phyloP scores from a whole-genome alignment of 2,113 vertebrate genomes.

The Geococcyx californianus region DNA sequence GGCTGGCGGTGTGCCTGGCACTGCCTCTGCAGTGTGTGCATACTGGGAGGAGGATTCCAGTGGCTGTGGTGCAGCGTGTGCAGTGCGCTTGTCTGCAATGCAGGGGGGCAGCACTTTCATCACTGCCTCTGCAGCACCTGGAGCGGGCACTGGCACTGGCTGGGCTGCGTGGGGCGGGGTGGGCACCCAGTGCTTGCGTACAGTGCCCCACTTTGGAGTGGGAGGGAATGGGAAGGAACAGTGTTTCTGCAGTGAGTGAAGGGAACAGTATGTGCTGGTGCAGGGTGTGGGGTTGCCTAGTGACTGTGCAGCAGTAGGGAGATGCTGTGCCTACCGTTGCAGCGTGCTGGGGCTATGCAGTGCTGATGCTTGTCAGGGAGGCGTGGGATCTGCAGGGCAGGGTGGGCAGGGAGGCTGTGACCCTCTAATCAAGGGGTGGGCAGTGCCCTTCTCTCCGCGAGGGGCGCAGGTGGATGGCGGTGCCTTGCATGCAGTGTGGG shows the following conservation, averaged over 20 bases:
- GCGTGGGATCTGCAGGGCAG: rapidly evolving
- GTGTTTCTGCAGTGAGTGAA: not conserved
- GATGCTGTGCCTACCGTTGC: not conserved
- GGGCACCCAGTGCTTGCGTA: not conserved
- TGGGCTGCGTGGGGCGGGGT: rapidly evolving
- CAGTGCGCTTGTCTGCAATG: slow-evolving; percentile 41
- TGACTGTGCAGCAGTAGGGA: slow-evolving; percentile 36
- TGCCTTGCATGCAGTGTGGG: not conserved
- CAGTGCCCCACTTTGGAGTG: not conserved
- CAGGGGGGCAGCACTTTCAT: not conserved
- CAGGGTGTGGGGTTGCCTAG: slow-evolving; percentile 58
- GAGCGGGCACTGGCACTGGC: not conserved
- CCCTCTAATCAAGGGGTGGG: not conserved
- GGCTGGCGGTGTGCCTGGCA: not conserved
- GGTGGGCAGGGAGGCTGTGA: not conserved
- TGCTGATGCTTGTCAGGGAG: rapidly evolving
- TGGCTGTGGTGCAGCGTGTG: not conserved
- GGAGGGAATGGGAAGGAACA: slow-evolving; percentile 1
- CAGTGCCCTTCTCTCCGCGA: not conserved
- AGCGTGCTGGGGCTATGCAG: not conserved
- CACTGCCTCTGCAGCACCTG: not conserved
- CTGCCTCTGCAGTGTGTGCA: not conserved
- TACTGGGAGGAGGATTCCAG: not conserved
- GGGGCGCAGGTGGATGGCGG: not conserved
- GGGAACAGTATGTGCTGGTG: not conserved